phyloP scores from a whole-genome alignment of 2,888 invertebrate genomes.

The Glyphotaelius pellucidus region DNA sequence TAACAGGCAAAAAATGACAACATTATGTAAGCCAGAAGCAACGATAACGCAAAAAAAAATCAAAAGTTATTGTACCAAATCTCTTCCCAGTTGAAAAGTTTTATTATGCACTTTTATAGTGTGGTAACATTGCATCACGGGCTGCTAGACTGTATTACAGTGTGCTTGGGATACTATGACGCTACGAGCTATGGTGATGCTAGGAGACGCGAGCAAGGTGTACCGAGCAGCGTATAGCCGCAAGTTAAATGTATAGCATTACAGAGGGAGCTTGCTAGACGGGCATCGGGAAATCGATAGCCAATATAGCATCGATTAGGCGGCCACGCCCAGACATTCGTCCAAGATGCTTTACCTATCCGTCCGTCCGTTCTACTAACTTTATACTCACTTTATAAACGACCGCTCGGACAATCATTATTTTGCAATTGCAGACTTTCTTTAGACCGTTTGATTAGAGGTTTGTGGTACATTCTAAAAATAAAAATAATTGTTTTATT shows the following conservation, averaged over 20 bases:
- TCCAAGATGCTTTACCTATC: constrained; percentile 17
- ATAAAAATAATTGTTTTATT: too few species aligned
- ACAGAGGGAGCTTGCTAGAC: neutral
- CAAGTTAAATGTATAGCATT: neutral
- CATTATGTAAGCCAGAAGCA: too few species aligned
- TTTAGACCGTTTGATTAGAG: neutral
- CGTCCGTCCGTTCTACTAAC: neutral
- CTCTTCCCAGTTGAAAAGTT: too few species aligned
- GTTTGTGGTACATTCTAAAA: too few species aligned
- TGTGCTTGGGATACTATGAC: neutral
- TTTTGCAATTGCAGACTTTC: neutral
- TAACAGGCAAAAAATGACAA: too few species aligned
- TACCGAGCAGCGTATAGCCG: neutral
- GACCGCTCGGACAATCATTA: neutral
- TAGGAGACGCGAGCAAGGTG: neutral
- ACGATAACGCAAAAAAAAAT: too few species aligned
- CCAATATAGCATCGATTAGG: constrained; percentile 43
- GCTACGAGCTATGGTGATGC: neutral
- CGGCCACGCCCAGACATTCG: constrained; percentile 30
- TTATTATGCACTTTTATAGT: neutral
- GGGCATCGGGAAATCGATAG: constrained; percentile 23
- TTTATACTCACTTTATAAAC: neutral
- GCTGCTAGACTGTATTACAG: neutral
- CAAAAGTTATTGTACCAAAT: neutral
- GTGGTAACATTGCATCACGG: neutral